phyloP scores from a whole-genome alignment of 2,113 vertebrate species.

The Neolamprologus sp. region DNA sequence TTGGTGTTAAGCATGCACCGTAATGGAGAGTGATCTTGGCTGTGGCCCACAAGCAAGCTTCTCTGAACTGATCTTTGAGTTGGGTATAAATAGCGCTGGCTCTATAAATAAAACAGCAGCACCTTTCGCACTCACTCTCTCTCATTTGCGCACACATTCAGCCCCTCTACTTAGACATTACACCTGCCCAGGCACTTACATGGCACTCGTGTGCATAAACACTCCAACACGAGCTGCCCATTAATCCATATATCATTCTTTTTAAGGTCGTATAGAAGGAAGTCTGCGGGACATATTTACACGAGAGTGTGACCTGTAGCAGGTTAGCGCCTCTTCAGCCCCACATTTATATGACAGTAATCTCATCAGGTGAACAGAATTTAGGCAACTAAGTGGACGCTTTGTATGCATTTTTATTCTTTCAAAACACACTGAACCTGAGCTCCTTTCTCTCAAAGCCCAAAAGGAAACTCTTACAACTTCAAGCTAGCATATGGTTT shows the following conservation, averaged over 20 bases:
- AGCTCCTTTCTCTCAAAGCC: not conserved
- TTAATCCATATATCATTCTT: constrained; percentile 20
- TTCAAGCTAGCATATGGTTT: not conserved
- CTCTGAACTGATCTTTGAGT: constrained; percentile 69
- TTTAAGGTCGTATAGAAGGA: constrained; percentile 30
- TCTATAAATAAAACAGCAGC: constrained; percentile 71
- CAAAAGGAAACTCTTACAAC: not conserved
- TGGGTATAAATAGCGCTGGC: constrained; percentile 63
- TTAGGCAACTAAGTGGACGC: not conserved
- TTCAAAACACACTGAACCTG: not conserved
- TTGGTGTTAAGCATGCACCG: constrained; percentile 20
- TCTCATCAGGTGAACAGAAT: not conserved
- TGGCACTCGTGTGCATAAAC: not conserved
- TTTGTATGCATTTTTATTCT: not conserved
- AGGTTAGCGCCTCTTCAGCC: constrained; percentile 2
- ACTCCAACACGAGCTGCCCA: not conserved
- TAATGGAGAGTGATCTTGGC: constrained; percentile 66
- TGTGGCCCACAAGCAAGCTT: constrained; percentile 56
- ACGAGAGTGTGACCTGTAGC: constrained; percentile 2
- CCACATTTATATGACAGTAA: not conserved
- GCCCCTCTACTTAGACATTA: not conserved
- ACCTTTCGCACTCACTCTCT: constrained; percentile 54
- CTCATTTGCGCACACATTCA: not conserved
- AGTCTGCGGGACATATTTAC: constrained; percentile 26
- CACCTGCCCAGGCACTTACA: constrained; percentile 5